phyloP scores from a whole-genome alignment of 2,888 invertebrate genomes.

The Eumacrocentrus americanus region DNA sequence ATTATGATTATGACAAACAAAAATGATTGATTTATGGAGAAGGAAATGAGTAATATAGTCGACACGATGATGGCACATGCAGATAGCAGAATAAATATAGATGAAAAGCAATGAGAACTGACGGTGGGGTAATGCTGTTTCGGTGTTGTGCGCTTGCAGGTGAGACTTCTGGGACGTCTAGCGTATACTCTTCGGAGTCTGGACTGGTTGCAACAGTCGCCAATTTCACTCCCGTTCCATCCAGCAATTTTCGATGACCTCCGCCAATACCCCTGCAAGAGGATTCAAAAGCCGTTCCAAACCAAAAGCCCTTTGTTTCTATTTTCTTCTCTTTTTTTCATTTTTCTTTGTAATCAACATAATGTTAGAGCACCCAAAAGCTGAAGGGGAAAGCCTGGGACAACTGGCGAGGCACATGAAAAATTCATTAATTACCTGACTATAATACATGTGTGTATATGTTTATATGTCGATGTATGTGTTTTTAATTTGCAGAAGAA shows the following conservation, averaged over 20 bases:
- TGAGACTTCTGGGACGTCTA: conserved; percentile 52
- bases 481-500: too few species aligned
- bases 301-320: background rate
- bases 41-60: background rate
- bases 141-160: conserved; percentile 60
- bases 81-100: conserved; percentile 5
- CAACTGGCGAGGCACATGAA: background rate
- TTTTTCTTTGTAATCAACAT: background rate
- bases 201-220: conserved; percentile 66
- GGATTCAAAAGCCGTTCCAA: conserved; percentile 48
- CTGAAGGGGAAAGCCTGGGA: background rate
- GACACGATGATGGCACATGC: conserved; percentile 6
- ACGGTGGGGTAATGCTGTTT: conserved; percentile 66
- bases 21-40: background rate
- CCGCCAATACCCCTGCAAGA: conserved; percentile 63
- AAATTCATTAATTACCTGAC: too few species aligned
- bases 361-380: background rate
- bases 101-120: conserved; percentile 58
- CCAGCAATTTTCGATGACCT: conserved; percentile 63
- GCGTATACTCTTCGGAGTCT: conserved; percentile 63
- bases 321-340: background rate
- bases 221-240: conserved; percentile 64
- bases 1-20: background rate
- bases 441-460: too few species aligned
- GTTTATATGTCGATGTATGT: too few species aligned